Evolutionary conservation across 2,888 invertebrate species (phyloP), one percentile per base, ranked within the genome.

Genomic region (Tipula confusa): DNA sequence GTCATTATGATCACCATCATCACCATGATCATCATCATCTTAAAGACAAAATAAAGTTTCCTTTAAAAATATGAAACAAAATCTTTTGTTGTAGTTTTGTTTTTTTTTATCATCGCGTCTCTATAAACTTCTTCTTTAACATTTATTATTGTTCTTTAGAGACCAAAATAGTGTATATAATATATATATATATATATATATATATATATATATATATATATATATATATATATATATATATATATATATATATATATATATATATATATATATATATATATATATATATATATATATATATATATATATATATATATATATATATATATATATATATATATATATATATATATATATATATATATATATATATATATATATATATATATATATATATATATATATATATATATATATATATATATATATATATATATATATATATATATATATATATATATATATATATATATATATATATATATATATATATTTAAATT

Each of bases 11-110:
- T 28, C 64, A 84, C 28, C 83, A 48, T 15, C 43, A 83, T 81
- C 82, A 84, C 64, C 36, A 81, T 15, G 79, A 43, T 29, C 79
- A 48, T 82, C 84, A 83, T 81, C 82, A 83, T 79, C 83, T 48
- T 48, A 48, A 48, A 48, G 48, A 48, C 48, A 48, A 48, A 48
- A 48, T 48, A 48, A 24, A 48, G 48, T 48, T 48, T 48, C 48
- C 48, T 48, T 48, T 48, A 48, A 18, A 48, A 48, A 48, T 48
- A 48, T 48, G 48, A 48, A 48, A 48, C 48, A 48, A 48, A 48
- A 48, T 48, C 48, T 48, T 48, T 48, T 48, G 48, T 48, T 48
- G 48, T 24, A 48, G 18, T 7, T 48, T 48, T 48, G 7, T 24
- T 18, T 43, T 43, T n/a, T n/a, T 43, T 48, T 48, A 48, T 24